Percentiles rank a stretch among this genome's conserved stretches.
phyloP scores from a whole-genome alignment of 1,140 invertebrate genomes.

The Coelopa frigida region DNA sequence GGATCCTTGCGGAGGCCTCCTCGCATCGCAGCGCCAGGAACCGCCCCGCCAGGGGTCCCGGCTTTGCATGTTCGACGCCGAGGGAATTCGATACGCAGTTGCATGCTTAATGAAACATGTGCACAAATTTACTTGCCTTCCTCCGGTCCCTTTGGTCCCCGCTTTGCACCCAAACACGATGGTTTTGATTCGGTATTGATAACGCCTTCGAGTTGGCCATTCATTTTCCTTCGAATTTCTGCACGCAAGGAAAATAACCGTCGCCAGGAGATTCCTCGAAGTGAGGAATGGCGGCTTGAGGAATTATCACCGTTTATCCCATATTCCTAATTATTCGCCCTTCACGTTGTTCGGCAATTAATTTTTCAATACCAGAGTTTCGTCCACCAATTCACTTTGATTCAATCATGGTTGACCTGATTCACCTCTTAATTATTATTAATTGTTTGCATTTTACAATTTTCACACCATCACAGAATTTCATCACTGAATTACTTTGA shows the following conservation, averaged over 20 bases:
- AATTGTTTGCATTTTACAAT: too few relatives aligned
- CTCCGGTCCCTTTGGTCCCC: conserved; percentile 36
- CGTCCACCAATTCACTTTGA: too few relatives aligned
- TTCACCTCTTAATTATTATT: too few relatives aligned
- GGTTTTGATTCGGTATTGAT: conserved; percentile 29
- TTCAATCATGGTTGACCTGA: too few relatives aligned
- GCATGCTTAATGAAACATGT: conserved; percentile 42
- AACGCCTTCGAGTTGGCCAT: too few relatives aligned
- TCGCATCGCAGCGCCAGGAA: background rate
- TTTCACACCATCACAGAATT: too few relatives aligned
- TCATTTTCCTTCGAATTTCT: too few relatives aligned
- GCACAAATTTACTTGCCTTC: conserved; percentile 44
- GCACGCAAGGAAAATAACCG: background rate
- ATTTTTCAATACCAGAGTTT: too few relatives aligned
- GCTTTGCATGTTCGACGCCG: background rate
- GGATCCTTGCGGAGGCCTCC: background rate
- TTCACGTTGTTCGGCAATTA: too few relatives aligned
- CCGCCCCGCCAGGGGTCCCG: background rate
- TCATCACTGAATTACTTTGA: too few relatives aligned
- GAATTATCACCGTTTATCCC: conserved; percentile 2
- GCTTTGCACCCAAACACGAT: too few relatives aligned
- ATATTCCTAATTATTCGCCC: too few relatives aligned
- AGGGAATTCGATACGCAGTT: background rate
- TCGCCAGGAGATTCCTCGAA: background rate
- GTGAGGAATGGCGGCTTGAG: background rate